Percentiles rank a stretch among this genome's conserved stretches.
phyloP scores from a whole-genome alignment of 2,888 invertebrate genomes.

The Brenthis hecate region DNA sequence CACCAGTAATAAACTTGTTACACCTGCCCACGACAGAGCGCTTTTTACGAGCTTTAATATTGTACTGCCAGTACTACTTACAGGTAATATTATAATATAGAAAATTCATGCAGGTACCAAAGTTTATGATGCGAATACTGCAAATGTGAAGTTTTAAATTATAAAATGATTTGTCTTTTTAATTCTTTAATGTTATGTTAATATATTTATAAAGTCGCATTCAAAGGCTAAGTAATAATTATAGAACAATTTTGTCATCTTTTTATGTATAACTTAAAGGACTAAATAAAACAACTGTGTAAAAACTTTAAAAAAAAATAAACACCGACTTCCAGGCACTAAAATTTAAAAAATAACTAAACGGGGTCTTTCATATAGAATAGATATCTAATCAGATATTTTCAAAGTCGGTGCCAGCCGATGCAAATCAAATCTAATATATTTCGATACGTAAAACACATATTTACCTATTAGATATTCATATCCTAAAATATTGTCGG shows the following conservation, averaged over 20 bases:
- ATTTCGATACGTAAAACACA: no score
- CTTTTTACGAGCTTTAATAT: conserved; percentile 79
- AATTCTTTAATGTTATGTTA: not conserved
- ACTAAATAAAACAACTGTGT: conserved; percentile 6
- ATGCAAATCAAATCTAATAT: no score
- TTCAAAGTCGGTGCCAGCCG: no score
- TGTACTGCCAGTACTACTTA: conserved; percentile 83
- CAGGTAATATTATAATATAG: conserved; percentile 58
- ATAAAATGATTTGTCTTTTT: not conserved
- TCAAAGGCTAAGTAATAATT: not conserved
- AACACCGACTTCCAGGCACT: no score
- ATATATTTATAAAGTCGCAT: not conserved
- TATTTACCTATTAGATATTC: no score
- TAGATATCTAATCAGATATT: no score
- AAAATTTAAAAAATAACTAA: no score
- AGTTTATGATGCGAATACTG: conserved; percentile 16
- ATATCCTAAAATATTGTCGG: no score
- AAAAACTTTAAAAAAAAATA: not conserved
- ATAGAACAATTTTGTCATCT: conserved; percentile 8
- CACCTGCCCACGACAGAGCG: conserved; percentile 77
- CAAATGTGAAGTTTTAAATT: not conserved
- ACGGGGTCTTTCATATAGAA: no score
- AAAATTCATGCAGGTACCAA: conserved; percentile 20
- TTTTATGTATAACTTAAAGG: conserved; percentile 11
- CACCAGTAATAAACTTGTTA: conserved; percentile 77